Percentiles rank a stretch among this genome's conserved stretches.
Evolutionary conservation across 1,140 invertebrate species (phyloP).

Genomic region (Pteromalus puparum): DNA sequence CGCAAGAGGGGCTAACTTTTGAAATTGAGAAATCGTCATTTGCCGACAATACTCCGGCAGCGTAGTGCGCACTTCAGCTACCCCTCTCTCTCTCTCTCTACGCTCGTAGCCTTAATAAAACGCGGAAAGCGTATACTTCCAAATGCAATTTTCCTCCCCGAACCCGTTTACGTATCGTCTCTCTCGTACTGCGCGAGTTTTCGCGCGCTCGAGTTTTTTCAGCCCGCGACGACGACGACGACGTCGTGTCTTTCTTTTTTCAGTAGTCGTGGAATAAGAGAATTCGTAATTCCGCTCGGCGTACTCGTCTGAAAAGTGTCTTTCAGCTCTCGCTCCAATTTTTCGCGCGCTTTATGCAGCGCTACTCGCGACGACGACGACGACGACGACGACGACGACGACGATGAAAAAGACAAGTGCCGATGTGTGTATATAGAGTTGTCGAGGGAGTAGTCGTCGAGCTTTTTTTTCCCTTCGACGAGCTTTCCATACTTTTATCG

Average conservation of each 20-base stretch:
- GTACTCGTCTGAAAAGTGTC: not conserved
- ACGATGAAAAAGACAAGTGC: not conserved
- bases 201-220: not conserved
- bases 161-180: not conserved
- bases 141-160: slow-evolving; percentile 1
- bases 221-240: not conserved
- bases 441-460: too few species aligned
- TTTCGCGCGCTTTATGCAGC: slow-evolving; percentile 5
- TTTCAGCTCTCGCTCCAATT: slow-evolving; percentile 1
- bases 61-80: not conserved
- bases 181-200: too few species aligned
- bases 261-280: not conserved
- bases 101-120: not conserved
- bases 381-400: too few species aligned
- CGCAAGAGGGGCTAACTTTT: slow-evolving; percentile 8
- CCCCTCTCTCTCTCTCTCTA: too few species aligned
- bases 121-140: not conserved
- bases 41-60: slow-evolving; percentile 19
- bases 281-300: slow-evolving; percentile 19
- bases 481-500: not conserved
- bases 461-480: not conserved
- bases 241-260: not conserved
- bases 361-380: not conserved
- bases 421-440: not conserved
- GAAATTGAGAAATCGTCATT: slow-evolving; percentile 35